A percentile compares a stretch with the other conserved stretches of the same genome.
Conservation (phyloP, 2,113 vertebrate genomes). For the Halichoeres trimaculatus region DNA sequence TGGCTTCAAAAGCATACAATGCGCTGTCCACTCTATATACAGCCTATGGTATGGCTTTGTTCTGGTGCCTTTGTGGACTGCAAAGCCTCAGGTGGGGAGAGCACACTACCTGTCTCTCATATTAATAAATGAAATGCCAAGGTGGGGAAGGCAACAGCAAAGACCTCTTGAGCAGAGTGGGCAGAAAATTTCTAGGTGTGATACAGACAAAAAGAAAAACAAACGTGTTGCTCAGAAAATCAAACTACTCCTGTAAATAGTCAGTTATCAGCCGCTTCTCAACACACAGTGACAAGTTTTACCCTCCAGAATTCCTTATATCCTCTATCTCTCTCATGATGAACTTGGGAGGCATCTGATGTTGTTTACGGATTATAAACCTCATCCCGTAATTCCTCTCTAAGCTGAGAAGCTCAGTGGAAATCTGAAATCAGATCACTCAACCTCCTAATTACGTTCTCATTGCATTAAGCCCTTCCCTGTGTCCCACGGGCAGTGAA, state of each 20-base stretch:
- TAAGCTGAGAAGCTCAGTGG: constrained; percentile 53
- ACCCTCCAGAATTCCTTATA: constrained; percentile 12
- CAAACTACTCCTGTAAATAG: neutral
- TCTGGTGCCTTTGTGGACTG: no score
- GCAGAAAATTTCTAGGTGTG: no score
- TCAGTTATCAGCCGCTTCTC: neutral
- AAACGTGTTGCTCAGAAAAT: neutral
- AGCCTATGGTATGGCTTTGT: no score
- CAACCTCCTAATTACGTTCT: constrained; percentile 73
- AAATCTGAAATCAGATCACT: constrained; percentile 79
- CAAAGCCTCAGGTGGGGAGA: no score
- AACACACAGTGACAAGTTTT: neutral
- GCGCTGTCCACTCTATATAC: no score
- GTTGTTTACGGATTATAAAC: constrained; percentile 59
- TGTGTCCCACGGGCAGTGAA: constrained; percentile 49
- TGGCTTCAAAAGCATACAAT: no score
- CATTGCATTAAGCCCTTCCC: constrained; percentile 57
- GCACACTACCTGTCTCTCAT: no score
- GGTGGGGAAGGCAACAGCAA: no score
- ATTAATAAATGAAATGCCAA: no score
- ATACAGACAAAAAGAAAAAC: no score
- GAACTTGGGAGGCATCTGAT: constrained; percentile 53
- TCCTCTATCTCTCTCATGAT: constrained; percentile 16
- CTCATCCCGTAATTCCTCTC: constrained; percentile 64
- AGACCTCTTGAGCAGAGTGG: no score